phyloP scores from a whole-genome alignment of 2,888 invertebrate species.

The Agrilus cyanescens region DNA sequence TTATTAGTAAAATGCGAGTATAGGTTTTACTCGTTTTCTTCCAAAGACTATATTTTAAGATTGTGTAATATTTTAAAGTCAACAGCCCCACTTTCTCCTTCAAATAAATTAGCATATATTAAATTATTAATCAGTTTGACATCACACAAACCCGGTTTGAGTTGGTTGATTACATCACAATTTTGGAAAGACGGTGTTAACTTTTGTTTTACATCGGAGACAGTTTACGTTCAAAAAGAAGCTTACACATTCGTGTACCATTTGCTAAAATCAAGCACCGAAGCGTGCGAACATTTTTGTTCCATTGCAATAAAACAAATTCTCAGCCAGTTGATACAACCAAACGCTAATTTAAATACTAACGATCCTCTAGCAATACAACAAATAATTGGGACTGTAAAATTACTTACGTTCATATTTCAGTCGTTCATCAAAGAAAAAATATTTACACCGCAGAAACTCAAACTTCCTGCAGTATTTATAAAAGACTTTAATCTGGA shows the following conservation, averaged over 20 bases:
- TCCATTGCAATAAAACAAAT: constrained; percentile 44
- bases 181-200: constrained; percentile 54
- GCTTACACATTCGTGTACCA: constrained; percentile 51
- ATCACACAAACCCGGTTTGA: constrained; percentile 49
- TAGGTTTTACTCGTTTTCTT: constrained; percentile 44
- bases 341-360: constrained; percentile 38
- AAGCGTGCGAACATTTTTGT: constrained; percentile 40
- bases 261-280: constrained; percentile 44
- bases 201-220: constrained; percentile 52
- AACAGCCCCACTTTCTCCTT: constrained; percentile 37
- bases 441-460: constrained; percentile 27
- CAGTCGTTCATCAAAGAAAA: constrained; percentile 31
- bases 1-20: constrained; percentile 46
- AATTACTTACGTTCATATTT: constrained; percentile 44
- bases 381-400: constrained; percentile 44
- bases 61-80: constrained; percentile 29
- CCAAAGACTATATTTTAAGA: constrained; percentile 33
- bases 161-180: constrained; percentile 50
- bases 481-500: constrained; percentile 33
- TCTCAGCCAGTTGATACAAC: constrained; percentile 40
- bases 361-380: constrained; percentile 25
- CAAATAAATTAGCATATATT: constrained; percentile 55
- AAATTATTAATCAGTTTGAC: constrained; percentile 49
- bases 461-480: constrained; percentile 29
- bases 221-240: constrained; percentile 58